Evolutionary conservation across 2,113 vertebrate genomes (phyloP).

Genomic region (Pseudonaja textilis): DNA sequence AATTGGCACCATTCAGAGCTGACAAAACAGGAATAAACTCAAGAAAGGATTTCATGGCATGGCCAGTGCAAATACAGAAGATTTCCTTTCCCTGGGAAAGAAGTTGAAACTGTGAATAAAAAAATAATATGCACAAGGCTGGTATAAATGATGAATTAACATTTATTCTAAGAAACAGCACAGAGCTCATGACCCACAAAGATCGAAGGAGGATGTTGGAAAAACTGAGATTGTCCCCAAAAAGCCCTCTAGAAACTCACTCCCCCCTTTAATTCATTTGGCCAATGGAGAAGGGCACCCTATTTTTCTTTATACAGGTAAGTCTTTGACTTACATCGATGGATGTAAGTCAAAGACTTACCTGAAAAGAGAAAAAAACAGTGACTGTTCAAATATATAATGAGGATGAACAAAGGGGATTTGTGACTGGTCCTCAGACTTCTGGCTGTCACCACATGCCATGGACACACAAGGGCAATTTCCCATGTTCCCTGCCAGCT

Average conservation of each 20-base stretch:
- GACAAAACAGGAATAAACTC: background rate
- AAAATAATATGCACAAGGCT: background rate
- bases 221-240: background rate
- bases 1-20: background rate
- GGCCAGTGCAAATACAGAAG: background rate
- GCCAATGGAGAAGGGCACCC: background rate
- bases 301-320: too few species aligned
- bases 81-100: background rate
- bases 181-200: background rate
- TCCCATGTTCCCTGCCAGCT: background rate
- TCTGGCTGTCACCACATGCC: background rate
- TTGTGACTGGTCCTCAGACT: background rate
- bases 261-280: background rate
- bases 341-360: too few species aligned
- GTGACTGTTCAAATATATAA: background rate
- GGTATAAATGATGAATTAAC: background rate
- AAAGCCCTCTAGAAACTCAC: background rate
- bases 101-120: background rate
- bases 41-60: background rate
- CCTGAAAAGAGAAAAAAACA: too few species aligned
- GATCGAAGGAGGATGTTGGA: background rate
- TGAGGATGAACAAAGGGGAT: background rate
- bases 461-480: background rate
- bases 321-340: too few species aligned
- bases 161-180: background rate